Percentiles rank a stretch among this genome's conserved stretches.
phyloP scores from a whole-genome alignment of 2,888 invertebrate species.

The Ophion obscuratus region DNA sequence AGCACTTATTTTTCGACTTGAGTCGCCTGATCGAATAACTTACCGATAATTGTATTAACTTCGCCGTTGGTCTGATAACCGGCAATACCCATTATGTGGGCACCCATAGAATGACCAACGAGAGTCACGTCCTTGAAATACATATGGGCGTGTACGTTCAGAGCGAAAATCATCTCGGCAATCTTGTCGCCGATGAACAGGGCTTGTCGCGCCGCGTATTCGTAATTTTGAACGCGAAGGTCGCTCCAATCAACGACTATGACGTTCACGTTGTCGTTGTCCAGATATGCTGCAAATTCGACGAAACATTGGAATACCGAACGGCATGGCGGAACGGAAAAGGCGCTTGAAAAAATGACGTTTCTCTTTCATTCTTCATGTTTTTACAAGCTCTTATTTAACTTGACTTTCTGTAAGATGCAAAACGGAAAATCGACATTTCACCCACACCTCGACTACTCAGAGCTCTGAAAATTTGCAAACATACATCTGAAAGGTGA shows the following conservation, averaged over 20 bases:
- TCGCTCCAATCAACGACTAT: conserved; percentile 55
- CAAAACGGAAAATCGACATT: no score
- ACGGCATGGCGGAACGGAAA: not conserved
- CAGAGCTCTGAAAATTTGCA: no score
- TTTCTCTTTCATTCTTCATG: not conserved
- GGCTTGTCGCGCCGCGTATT: not conserved
- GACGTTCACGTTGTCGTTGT: conserved; percentile 34
- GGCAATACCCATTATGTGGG: conserved; percentile 45
- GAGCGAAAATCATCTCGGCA: conserved; percentile 9
- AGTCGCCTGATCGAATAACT: not conserved
- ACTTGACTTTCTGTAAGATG: no score
- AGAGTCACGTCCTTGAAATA: not conserved
- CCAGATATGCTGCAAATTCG: conserved; percentile 45
- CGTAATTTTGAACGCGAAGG: not conserved
- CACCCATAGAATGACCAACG: conserved; percentile 43
- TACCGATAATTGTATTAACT: conserved; percentile 31
- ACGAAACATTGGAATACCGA: not conserved
- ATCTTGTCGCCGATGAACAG: not conserved
- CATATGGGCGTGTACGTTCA: not conserved
- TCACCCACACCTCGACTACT: no score
- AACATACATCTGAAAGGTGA: no score
- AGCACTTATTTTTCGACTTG: not conserved
- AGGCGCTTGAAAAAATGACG: not conserved
- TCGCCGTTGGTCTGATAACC: not conserved
- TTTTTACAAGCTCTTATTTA: not conserved